These are phyloP conservation scores for Alligator sinensis DNA, from an alignment of 2,113 vertebrate species.

Conservation along the genomic window DNA sequence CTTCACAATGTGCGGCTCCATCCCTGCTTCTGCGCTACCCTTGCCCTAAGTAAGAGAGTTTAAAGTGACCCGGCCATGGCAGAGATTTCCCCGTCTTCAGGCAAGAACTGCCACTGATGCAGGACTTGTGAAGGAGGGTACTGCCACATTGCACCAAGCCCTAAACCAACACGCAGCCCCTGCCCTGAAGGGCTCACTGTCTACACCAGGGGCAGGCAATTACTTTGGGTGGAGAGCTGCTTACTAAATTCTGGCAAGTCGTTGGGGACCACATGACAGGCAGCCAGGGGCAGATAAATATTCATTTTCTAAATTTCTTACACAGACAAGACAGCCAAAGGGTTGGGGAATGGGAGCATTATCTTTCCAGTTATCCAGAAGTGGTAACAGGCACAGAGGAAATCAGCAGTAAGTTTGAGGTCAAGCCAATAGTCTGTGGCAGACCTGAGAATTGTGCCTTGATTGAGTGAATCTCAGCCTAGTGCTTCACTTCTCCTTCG, in stretches of 20 bases:
- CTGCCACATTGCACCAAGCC: rapidly evolving
- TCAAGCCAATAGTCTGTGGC: not conserved
- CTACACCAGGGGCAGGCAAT: too few relatives aligned
- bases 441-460: not conserved
- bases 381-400: not conserved
- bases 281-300: too few relatives aligned
- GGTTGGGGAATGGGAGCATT: not conserved
- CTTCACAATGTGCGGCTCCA: rapidly evolving
- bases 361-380: not conserved
- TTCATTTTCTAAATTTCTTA: not conserved
- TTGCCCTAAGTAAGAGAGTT: rapidly evolving
- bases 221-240: too few relatives aligned
- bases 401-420: not conserved
- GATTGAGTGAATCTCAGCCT: not conserved
- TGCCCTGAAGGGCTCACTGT: not conserved
- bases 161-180: not conserved
- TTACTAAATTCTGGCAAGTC: too few relatives aligned
- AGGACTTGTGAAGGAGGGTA: not conserved
- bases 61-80: not conserved
- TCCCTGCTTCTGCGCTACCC: not conserved
- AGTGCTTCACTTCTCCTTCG: not conserved
- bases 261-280: too few relatives aligned
- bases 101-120: not conserved
- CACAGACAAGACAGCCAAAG: not conserved
- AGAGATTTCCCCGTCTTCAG: not conserved